A percentile compares a stretch with the other conserved stretches of the same genome.
These are phyloP conservation scores for Xestia ashworthii DNA, from an alignment of 2,888 invertebrate genomes.

Conservation along the genomic window DNA sequence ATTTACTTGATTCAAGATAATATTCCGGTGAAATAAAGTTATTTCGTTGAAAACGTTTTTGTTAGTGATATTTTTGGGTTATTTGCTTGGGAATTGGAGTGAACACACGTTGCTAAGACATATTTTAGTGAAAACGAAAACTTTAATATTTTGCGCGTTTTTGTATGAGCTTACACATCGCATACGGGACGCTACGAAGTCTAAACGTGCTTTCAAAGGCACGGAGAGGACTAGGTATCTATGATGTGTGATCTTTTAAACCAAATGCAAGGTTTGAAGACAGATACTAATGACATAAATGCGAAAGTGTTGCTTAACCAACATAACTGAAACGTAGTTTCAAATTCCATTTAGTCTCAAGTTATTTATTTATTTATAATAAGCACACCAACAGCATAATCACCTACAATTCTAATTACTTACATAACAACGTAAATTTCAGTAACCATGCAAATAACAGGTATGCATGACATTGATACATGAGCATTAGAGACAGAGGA, in stretches of 20 bases:
- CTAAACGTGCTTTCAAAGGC: not conserved
- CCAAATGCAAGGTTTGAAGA: not conserved
- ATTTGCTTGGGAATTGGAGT: not conserved
- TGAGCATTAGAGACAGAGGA: too few species aligned
- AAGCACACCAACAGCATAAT: too few species aligned
- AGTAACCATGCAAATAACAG: too few species aligned
- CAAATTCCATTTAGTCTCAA: too few species aligned
- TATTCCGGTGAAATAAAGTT: constrained; percentile 13
- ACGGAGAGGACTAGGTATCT: not conserved
- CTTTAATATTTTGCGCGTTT: not conserved
- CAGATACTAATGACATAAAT: not conserved
- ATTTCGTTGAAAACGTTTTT: not conserved
- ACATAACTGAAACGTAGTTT: too few species aligned
- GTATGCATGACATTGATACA: too few species aligned
- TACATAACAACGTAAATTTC: too few species aligned
- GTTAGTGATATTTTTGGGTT: not conserved
- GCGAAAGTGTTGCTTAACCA: too few species aligned
- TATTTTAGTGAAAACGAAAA: not conserved
- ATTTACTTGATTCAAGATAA: constrained; percentile 27
- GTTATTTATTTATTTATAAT: too few species aligned
- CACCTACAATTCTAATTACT: too few species aligned
- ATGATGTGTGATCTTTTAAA: not conserved
- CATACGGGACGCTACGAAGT: not conserved
- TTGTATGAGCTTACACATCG: not conserved
- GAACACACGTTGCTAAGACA: not conserved